Evolutionary conservation across 2,888 invertebrate genomes (phyloP), one percentile per base, ranked within the genome.

Genomic region (Abrostola tripartita): DNA sequence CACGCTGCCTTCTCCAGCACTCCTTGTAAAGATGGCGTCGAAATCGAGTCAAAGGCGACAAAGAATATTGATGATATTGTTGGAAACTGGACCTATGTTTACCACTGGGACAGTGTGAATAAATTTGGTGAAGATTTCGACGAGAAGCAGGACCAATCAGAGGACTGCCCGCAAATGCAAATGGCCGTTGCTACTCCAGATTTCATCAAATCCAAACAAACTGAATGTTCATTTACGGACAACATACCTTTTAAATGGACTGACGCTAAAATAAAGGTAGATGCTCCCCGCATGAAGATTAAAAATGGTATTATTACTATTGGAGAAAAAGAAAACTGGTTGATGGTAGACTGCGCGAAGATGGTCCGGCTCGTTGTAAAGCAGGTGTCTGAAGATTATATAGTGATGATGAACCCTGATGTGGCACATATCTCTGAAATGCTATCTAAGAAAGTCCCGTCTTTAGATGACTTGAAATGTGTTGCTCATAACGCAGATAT

Each of bases 241-340:
- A 40, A 49, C 1, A 35, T 63, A 1, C 76, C 76, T 10, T 76
- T 76, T 54, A 52, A 57, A 7, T 76, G 76, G 73, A 50, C 52
- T 24, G 67, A 73, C 50, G 73, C 59, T 5, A 68, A 55, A 11
- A 11, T 76, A 14, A 60, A 14, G 14, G 5, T 76, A 5, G 51
- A 61, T 11, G 37, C 65, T 24, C 57, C 65, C 0, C 12, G 10
- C 10, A 37, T 58, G 38, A 11, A n/a, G 1, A 35, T 63, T 1
- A 14, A 42, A 5, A 36, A 52, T 38, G 37, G 52, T 5, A 14
- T 65, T 4, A 52, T 69, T 10, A 8, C 56, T 14, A 14, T 65
- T 0, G 65, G 62, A 37, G 38, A 56, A 10, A 38, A 55, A 0
- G 63, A 55, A 9, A 58, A 49, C 5, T 66, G 70, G 66, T 10